Evolutionary conservation across 1,140 invertebrate genomes (phyloP).

Genomic region (Armadillidium nasatum): DNA sequence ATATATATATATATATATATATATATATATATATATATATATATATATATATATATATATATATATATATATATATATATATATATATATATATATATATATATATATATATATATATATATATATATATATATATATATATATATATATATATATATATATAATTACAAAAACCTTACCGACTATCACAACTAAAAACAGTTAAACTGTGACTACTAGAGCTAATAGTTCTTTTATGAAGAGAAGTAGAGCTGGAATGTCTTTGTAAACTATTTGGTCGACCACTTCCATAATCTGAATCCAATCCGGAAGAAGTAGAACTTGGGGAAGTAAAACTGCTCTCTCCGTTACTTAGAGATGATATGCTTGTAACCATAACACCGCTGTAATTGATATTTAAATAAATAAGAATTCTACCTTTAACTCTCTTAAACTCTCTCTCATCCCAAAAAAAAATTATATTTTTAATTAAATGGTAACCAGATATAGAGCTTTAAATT

Average conservation of each 20-base stretch:
- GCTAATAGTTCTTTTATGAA: not conserved
- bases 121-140: too few relatives aligned
- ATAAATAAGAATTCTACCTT: not conserved
- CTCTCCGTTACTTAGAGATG: not conserved
- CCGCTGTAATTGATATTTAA: not conserved
- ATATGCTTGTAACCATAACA: not conserved
- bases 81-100: too few relatives aligned
- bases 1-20: too few relatives aligned
- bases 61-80: too few relatives aligned
- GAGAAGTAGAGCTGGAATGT: not conserved
- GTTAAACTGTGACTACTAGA: slow-evolving; percentile 2
- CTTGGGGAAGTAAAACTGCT: not conserved
- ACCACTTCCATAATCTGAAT: not conserved
- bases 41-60: too few relatives aligned
- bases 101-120: too few relatives aligned
- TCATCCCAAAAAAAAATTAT: too few relatives aligned
- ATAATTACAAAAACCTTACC: not conserved
- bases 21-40: too few relatives aligned
- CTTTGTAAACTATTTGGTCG: not conserved
- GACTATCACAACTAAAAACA: not conserved
- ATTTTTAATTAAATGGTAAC: too few relatives aligned
- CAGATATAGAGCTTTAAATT: too few relatives aligned
- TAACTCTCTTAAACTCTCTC: not conserved
- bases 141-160: too few relatives aligned
- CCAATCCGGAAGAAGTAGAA: not conserved